A percentile compares a stretch with the other conserved stretches of the same genome.
These are phyloP conservation scores for Barnardius zonarius DNA, from an alignment of 2,113 vertebrate species.

Conservation along the genomic window DNA sequence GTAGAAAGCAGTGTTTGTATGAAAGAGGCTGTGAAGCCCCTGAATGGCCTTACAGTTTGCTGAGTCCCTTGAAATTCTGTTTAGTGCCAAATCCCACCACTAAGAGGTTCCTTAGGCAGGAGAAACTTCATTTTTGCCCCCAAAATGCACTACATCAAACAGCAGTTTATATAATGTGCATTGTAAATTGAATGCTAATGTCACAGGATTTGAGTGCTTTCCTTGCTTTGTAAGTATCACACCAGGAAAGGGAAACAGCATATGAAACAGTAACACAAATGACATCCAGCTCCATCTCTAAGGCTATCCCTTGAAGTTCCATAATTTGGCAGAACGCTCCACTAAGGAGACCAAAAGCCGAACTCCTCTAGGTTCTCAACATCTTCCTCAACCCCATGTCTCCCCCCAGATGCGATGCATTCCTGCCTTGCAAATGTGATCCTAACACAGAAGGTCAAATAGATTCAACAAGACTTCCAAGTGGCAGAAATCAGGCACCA, in stretches of 20 bases:
- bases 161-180: not conserved
- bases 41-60: not conserved
- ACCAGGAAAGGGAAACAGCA: not conserved
- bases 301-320: not conserved
- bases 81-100: not conserved
- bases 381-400: not conserved
- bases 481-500: not conserved
- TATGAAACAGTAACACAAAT: fast-evolving
- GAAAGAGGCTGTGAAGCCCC: not conserved
- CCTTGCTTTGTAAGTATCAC: not conserved
- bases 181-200: not conserved
- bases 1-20: not conserved
- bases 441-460: not conserved
- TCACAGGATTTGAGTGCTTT: not conserved
- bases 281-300: not conserved
- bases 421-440: not conserved
- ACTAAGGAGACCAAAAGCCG: not conserved
- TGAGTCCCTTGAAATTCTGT: not conserved
- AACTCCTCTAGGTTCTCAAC: not conserved
- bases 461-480: not conserved
- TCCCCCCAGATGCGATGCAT: not conserved
- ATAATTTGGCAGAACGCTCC: not conserved
- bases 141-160: not conserved
- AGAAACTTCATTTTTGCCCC: not conserved
- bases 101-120: not conserved